Base-by-base conservation (phyloP, 1,140 invertebrate genomes). In the Microplitis mediator region DNA sequence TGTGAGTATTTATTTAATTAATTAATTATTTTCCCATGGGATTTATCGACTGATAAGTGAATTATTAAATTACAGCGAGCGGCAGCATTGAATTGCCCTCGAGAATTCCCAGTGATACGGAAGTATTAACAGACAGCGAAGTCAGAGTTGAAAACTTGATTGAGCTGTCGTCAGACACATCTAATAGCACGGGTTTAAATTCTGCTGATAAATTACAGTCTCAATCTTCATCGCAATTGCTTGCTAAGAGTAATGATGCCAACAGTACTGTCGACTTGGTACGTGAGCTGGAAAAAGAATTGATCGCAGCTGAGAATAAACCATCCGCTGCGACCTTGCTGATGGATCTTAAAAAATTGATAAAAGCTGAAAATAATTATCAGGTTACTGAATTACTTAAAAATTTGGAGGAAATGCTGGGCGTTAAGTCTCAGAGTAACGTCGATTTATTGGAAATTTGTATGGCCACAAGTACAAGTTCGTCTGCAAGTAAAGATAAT, bases 341-440 rank as follows among this genome's bases (percentile, higher is more conserved):
- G 13, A 60, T 79, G 31, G 80, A 87, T 58, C 73, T 87, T 5
- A 80, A 84, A 56, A 84, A 84, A 69, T 51, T 87, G 32, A 73
- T 86, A 16, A 78, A 80, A 69, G 71, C 74, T 13, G 77, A 80
- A 65, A 78, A 77, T 60, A 86, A 85, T 74, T 66, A 77, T 1
- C 73, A 84, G 34, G 81, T 80, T 31, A 74, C 69, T 32, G 81
- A 85, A 69, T 75, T 86, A 39, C 63, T 87, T 36, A 70, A 81
- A 56, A 80, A 85, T 76, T 77, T 87, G 32, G 82, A 85, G 39
- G 80, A 79, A 52, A 73, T 62, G 32, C 76, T 86, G 50, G 83
- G 84, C 4, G 36, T 86, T 5, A 80, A 85, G 16, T 83, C 67
- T 60, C 68, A 81, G 23, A 81, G 75, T 69, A 84, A 85, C 73